Evolutionary conservation across 2,113 vertebrate genomes (phyloP), one percentile per base, ranked within the genome.

Genomic region (Psittacula cyanocephala): DNA sequence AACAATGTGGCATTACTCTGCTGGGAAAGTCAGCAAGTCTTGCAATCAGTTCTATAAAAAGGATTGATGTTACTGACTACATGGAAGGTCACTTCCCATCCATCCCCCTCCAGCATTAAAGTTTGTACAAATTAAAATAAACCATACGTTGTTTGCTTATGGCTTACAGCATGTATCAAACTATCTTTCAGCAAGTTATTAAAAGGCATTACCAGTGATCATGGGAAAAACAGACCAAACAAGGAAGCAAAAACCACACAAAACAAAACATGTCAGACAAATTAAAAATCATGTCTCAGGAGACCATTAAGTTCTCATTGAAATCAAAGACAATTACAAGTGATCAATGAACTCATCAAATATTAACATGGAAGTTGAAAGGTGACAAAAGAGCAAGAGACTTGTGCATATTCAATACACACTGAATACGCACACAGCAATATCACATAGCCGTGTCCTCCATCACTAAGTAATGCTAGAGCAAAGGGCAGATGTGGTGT

Each of bases 321-420:
- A 86, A 97, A 97, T 97, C 97, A 97, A 97, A 96, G 91, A 97
- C 97, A 97, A 97, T 96, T 97, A 91, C 94, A 96, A 97, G 27
- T 79, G 93, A 96, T 19, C 83, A 94, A 97, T n/a, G 14, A 80
- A 77, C 52, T 83, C 77, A 95, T 98, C 87, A 98, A 98, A 96
- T 96, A 98, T 98, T 98, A 46, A 98, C 20, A 31, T 52, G 79
- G 81, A 90, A 86, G 85, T 17, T 96, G 97, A 98, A 98, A 97
- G 94, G 95, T 97, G 97, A 95, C 91, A 96, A 96, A 97, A 97
- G 90, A 91, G 71, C 80, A 88, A 53, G 87, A 84, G 97, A 95
- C 88, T 95, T 81, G 80, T 93, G 97, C 94, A 90, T 95, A 97
- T 96, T 95, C 93, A 96, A 86, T 76, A 81, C 39, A 80, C 80